Evolutionary conservation across 2,888 invertebrate species (phyloP), one percentile per base, ranked within the genome.

Genomic region (Microplitis manilae): DNA sequence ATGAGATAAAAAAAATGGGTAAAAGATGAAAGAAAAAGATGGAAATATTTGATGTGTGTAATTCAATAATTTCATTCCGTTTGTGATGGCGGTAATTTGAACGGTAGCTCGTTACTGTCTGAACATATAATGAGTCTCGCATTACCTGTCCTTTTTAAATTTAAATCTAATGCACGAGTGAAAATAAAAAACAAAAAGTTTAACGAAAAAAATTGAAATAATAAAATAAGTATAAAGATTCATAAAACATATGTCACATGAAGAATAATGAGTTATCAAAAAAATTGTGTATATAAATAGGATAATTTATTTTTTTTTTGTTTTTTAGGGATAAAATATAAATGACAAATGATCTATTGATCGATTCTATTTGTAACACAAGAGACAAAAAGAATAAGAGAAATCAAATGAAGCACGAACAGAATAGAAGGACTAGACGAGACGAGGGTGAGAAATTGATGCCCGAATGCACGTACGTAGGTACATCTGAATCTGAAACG

Each of bases 121-220:
- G 13, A 38, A 13, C 83, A 85, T 85, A 83, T 88, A 88, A 89
- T 87, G 88, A 87, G 88, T 88, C 85, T 89, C 88, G 85, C 83
- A 83, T 89, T 88, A 88, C 87, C 81, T 84, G 68, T 76, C 39
- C 41, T 61, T 61, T 9, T 30, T 38, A 78, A 20, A 78, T 76
- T 76, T 67, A 68, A 67, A 77, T 72, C 61, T 76, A 67, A 76
- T 60, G 62, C 38, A 60, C 61, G 38, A 20, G 59, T 39, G 67
- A 59, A 65, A 68, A 68, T 15, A 65, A 39, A 69, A 50, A 67
- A 65, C 9, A 20, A 39, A 65, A 6, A 50, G 2, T 41, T 5
- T 20, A n/a, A 69, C 20, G 59, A 62, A 61, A 69, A 64, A 50
- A 70, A 38, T 40, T 59, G 9, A 38, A 50, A 64, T 67, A 67